Evolutionary conservation across 2,113 vertebrate genomes (phyloP).

Genomic region (Meleagris gallopavo): DNA sequence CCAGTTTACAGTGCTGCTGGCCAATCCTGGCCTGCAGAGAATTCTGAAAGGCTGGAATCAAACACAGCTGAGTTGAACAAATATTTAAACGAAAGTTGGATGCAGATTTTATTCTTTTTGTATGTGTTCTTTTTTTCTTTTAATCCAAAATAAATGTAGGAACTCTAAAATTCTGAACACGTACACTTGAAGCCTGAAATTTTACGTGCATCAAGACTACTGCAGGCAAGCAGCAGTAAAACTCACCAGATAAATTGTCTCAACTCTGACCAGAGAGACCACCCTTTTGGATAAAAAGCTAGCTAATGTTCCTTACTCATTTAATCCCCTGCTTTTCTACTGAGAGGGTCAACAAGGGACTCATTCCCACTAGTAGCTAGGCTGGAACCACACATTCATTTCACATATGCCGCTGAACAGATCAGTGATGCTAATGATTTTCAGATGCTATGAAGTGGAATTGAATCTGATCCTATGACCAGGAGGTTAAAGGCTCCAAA

Average conservation of each 20-base stretch:
- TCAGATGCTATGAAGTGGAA: conserved; percentile 17
- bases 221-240: not conserved
- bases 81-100: not conserved
- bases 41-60: not conserved
- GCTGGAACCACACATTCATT: conserved; percentile 1
- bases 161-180: not conserved
- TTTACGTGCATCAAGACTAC: not conserved
- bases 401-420: not conserved
- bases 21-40: not conserved
- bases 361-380: not conserved
- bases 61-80: not conserved
- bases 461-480: not conserved
- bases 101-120: not conserved
- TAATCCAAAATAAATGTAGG: conserved; percentile 16
- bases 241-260: not conserved
- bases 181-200: conserved; percentile 3
- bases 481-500: conserved; percentile 59
- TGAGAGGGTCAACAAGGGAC: not conserved
- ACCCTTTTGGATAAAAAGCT: not conserved
- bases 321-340: conserved; percentile 37
- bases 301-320: not conserved
- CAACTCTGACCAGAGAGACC: not conserved
- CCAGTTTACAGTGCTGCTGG: not conserved
- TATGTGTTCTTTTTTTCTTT: not conserved
- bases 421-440: not conserved